A percentile compares a stretch with the other conserved stretches of the same genome.
Conservation (phyloP, 2,888 invertebrate species). For the Cerastis rubricosa region DNA sequence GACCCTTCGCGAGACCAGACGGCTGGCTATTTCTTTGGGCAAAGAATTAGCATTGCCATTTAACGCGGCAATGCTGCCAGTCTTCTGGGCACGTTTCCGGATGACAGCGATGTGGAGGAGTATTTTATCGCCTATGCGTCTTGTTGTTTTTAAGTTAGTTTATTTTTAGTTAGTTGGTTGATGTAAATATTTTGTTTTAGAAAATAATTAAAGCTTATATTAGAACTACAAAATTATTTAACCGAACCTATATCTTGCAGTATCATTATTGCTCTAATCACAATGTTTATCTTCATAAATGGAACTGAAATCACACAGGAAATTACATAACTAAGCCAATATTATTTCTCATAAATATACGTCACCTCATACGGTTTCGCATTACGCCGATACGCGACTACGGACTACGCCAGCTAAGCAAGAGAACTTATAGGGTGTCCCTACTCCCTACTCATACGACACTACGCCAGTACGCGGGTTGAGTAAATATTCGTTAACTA, state of each 20-base stretch:
- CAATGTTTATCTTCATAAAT: background rate
- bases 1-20: too few relatives aligned
- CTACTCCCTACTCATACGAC: conserved; percentile 15
- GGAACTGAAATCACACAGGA: background rate
- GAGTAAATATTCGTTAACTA: conserved; percentile 84
- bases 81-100: too few relatives aligned
- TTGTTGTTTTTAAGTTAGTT: too few relatives aligned
- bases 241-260: background rate
- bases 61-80: too few relatives aligned
- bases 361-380: conserved; percentile 36
- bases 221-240: background rate
- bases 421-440: conserved; percentile 26
- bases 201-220: too few relatives aligned
- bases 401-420: conserved; percentile 9
- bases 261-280: background rate
- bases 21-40: too few relatives aligned
- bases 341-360: conserved; percentile 39
- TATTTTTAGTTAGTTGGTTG: too few relatives aligned
- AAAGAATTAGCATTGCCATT: too few relatives aligned
- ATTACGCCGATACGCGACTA: conserved; percentile 16
- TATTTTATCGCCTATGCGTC: too few relatives aligned
- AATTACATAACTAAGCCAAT: conserved; percentile 7
- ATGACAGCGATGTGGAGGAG: too few relatives aligned
- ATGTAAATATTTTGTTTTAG: too few relatives aligned
- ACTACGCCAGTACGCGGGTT: conserved; percentile 66